Percentiles rank a stretch among this genome's conserved stretches.
These are phyloP conservation scores for Entomyzon cyanotis DNA, from an alignment of 2,113 vertebrate genomes.

Conservation along the genomic window DNA sequence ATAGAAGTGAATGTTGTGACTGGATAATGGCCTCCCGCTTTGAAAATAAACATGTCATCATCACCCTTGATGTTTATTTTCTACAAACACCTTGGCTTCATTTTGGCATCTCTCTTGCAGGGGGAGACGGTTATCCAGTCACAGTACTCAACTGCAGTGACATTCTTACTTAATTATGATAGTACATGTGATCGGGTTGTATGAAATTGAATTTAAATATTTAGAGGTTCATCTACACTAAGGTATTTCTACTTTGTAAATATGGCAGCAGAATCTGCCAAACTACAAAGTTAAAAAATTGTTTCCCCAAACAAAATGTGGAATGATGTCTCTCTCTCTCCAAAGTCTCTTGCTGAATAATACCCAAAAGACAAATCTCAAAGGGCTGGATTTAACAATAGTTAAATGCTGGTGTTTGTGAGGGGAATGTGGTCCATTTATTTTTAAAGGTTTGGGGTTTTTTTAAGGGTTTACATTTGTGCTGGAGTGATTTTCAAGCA, in stretches of 20 bases:
- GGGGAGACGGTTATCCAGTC: slow-evolving; percentile 65
- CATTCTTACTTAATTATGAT: slow-evolving; percentile 73
- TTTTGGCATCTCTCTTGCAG: slow-evolving; percentile 69
- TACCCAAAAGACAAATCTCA: slow-evolving; percentile 21
- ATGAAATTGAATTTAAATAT: slow-evolving; percentile 77
- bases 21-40: slow-evolving; percentile 68
- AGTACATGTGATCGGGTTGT: slow-evolving; percentile 70
- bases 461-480: slow-evolving; percentile 39
- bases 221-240: slow-evolving; percentile 65
- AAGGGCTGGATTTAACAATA: not conserved
- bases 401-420: slow-evolving; percentile 20
- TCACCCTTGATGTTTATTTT: slow-evolving; percentile 72
- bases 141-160: slow-evolving; percentile 61
- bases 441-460: slow-evolving; percentile 32
- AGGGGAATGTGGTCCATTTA: slow-evolving; percentile 22
- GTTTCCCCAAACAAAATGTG: slow-evolving; percentile 47
- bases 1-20: slow-evolving; percentile 52
- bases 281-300: slow-evolving; percentile 63
- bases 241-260: slow-evolving; percentile 67
- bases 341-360: slow-evolving; percentile 23
- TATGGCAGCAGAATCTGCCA: slow-evolving; percentile 57
- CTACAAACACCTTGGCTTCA: slow-evolving; percentile 67
- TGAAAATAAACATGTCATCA: slow-evolving; percentile 76
- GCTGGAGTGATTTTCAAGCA: slow-evolving; percentile 24
- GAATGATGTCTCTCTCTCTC: slow-evolving; percentile 37